Base-by-base conservation (phyloP, 2,797 vertebrate genomes). In the Cyclura pinguis region DNA sequence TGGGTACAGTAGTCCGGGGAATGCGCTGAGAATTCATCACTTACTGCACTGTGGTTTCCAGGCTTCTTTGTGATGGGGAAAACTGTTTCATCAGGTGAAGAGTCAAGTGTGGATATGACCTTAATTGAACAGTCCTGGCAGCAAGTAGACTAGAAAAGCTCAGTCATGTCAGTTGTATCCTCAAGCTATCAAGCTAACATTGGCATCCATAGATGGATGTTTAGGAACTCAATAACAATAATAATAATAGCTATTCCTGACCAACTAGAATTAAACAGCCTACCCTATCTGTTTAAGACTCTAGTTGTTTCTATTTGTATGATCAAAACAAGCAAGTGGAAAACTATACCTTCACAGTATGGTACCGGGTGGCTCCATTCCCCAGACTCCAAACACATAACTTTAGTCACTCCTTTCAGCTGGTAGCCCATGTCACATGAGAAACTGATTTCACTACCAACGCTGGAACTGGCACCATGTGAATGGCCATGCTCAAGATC, bases 351-450 rank as follows among this genome's bases (percentile, higher is more conserved):
- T 98, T 97, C 97, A 96, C 99, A 99, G 89, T 97, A 97, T 0
- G 99, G 98, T 32, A 96, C 13, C 6, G 64, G 67, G 86, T 97
- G 85, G 73, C 96, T 97, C 99, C 99, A 99, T 88, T 91, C 94
- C 93, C 98, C 98, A 0, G 98, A 98, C 55, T 98, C 98, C 92
- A 97, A 95, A 95, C 99, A 99, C 0, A 73, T 96, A 22, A 98
- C 93, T 88, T 94, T 97, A 47, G 94, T 52, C 0, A 90, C 95
- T 92, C 99, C 99, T 22, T 95, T 95, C 91, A 99, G 95, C 93
- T 97, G 97, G 90, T 98, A 98, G 73, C 99, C 98, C 59, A 97
- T 96, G 59, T 98, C 91, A 5, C 99, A 99, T 24, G 97, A 97
- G 95, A 98, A 99, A 0, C 92, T 96, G 38, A 99, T 97, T 95